These are phyloP conservation scores for Smithornis capensis DNA, from an alignment of 2,113 vertebrate species.

Conservation along the genomic window DNA sequence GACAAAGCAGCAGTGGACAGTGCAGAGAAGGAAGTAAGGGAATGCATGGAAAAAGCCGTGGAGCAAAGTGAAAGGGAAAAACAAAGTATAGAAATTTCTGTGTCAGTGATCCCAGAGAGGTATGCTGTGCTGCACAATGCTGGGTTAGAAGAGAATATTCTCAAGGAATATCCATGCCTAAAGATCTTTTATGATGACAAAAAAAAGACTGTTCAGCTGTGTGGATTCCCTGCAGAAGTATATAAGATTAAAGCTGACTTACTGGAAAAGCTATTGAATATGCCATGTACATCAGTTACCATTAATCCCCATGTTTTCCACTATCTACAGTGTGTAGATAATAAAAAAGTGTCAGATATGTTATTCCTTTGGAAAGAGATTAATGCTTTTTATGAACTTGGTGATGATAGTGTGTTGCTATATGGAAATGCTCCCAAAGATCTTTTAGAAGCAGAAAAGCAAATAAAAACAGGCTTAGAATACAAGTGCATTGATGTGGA, in stretches of 20 bases:
- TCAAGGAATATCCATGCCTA: conserved; percentile 62
- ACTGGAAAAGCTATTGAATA: conserved; percentile 34
- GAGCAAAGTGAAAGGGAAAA: conserved; percentile 70
- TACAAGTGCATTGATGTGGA: conserved; percentile 64
- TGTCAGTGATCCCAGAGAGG: conserved; percentile 52
- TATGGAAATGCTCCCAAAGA: conserved; percentile 50
- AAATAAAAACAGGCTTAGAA: conserved; percentile 64
- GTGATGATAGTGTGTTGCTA: conserved; percentile 56
- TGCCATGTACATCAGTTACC: conserved; percentile 60
- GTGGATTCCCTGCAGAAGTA: conserved; percentile 76
- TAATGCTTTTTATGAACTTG: conserved; percentile 72
- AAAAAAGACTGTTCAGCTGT: conserved; percentile 59
- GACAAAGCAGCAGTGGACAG: conserved; percentile 64
- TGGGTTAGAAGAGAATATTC: conserved; percentile 59
- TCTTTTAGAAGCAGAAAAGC: conserved; percentile 74
- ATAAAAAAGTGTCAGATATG: conserved; percentile 58
- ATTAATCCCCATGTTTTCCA: conserved; percentile 59
- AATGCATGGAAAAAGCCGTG: conserved; percentile 48
- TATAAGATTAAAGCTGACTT: conserved; percentile 71
- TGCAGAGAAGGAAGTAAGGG: conserved; percentile 61
- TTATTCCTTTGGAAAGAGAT: conserved; percentile 76
- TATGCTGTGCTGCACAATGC: conserved; percentile 70
- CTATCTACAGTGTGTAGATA: conserved; percentile 71
- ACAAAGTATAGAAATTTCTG: conserved; percentile 39
- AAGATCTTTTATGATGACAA: conserved; percentile 61